Percentiles rank a stretch among this genome's conserved stretches.
phyloP scores from a whole-genome alignment of 2,113 vertebrate genomes.

The Peromyscus leucopus region DNA sequence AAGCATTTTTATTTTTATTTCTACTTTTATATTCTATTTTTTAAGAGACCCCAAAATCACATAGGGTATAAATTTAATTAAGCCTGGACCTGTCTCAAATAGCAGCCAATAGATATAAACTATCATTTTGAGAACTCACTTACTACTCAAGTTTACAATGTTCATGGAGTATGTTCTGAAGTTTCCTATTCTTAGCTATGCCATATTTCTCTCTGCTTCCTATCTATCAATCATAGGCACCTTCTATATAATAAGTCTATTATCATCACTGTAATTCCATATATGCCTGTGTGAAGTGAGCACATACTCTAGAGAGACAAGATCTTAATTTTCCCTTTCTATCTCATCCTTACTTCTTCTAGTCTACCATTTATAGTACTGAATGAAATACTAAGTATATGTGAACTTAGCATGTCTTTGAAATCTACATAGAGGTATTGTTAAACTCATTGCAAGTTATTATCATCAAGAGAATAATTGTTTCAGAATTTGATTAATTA shows the following conservation, averaged over 20 bases:
- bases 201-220: not conserved
- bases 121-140: not conserved
- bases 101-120: not conserved
- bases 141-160: not conserved
- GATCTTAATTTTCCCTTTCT: not conserved
- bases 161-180: not conserved
- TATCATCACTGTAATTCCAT: not conserved
- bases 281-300: not conserved
- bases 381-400: not conserved
- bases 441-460: slow-evolving; percentile 8
- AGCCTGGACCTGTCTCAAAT: not conserved
- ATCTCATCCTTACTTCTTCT: not conserved
- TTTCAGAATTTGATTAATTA: slow-evolving; percentile 32
- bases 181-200: not conserved
- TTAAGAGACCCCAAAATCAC: not conserved
- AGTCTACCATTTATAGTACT: not conserved
- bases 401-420: not conserved
- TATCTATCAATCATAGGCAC: not conserved
- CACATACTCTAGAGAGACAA: slow-evolving; percentile 6
- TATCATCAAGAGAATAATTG: not conserved
- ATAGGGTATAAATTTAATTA: not conserved
- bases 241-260: not conserved
- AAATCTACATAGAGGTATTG: not conserved
- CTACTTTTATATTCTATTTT: not conserved
- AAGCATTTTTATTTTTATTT: not conserved